Percentiles rank a stretch among this genome's conserved stretches.
Conservation (phyloP, 1,140 invertebrate genomes). For the Conus ventricosus region DNA sequence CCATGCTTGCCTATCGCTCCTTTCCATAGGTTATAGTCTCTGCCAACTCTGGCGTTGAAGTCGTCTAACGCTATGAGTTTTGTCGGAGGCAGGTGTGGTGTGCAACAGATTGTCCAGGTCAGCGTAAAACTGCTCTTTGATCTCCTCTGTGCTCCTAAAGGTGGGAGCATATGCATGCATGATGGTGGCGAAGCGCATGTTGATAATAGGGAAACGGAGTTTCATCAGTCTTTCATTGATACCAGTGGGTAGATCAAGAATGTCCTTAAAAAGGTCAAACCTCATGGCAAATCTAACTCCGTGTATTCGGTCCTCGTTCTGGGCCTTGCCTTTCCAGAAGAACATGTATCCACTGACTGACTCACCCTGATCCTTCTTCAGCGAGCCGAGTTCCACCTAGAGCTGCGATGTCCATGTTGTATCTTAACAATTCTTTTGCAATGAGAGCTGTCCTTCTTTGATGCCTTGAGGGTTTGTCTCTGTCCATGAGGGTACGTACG, state of each 20-base stretch:
- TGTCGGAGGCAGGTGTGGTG: neutral
- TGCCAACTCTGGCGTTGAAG: constrained; percentile 29
- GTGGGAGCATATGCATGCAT: constrained; percentile 37
- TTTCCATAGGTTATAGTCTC: constrained; percentile 28
- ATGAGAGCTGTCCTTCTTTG: constrained; percentile 34
- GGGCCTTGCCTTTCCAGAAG: constrained; percentile 35
- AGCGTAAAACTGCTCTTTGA: constrained; percentile 31
- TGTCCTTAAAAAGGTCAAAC: neutral
- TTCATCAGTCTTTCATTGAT: constrained; percentile 38
- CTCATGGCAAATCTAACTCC: constrained; percentile 39
- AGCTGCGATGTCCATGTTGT: constrained; percentile 38
- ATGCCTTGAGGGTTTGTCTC: constrained; percentile 11
- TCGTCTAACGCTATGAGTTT: neutral
- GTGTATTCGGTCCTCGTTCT: constrained; percentile 10
- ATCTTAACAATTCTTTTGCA: constrained; percentile 32
- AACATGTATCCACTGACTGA: constrained; percentile 34
- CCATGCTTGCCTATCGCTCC: constrained; percentile 30
- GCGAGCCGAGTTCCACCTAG: constrained; percentile 35
- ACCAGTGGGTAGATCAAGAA: constrained; percentile 3
- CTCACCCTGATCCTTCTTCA: constrained; percentile 26
- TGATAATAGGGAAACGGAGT: constrained; percentile 24
- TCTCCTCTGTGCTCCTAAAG: constrained; percentile 32
- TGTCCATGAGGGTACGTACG: constrained; percentile 28
- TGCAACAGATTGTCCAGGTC: neutral
- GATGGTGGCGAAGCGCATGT: neutral